These are phyloP conservation scores for Sicus ferrugineus DNA, from an alignment of 2,888 invertebrate species.

Conservation along the genomic window DNA sequence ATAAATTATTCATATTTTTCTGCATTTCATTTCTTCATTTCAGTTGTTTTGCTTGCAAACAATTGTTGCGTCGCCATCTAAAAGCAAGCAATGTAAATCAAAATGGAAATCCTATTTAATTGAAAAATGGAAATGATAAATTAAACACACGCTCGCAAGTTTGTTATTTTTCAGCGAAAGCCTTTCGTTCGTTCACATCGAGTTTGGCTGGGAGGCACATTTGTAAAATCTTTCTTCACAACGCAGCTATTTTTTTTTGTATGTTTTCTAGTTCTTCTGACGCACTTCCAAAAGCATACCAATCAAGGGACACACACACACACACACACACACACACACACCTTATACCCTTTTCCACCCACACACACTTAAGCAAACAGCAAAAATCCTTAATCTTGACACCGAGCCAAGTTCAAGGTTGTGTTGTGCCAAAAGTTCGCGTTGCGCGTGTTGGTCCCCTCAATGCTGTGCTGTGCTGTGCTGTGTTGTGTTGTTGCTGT, in stretches of 20 bases:
- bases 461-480: background rate
- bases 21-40: background rate
- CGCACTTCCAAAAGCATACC: background rate
- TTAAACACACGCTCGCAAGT: background rate
- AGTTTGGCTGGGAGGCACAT: background rate
- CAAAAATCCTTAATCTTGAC: slow-evolving; percentile 17
- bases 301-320: background rate
- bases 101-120: background rate
- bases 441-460: background rate
- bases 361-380: background rate
- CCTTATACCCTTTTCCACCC: background rate
- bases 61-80: background rate
- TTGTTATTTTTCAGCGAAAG: background rate
- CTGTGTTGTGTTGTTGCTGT: slow-evolving; percentile 3
- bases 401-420: slow-evolving; percentile 37
- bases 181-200: background rate
- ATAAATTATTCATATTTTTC: too few species aligned
- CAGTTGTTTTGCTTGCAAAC: background rate
- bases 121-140: background rate
- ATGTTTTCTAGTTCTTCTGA: background rate
- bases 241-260: background rate
- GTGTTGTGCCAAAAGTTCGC: slow-evolving; percentile 15
- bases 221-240: background rate
- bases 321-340: slow-evolving; percentile 8
- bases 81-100: too few species aligned